Percentiles rank a stretch among this genome's conserved stretches.
Evolutionary conservation across 64 coral and sea anemone genomes (phyloP).

Genomic region (Actinia equina): DNA sequence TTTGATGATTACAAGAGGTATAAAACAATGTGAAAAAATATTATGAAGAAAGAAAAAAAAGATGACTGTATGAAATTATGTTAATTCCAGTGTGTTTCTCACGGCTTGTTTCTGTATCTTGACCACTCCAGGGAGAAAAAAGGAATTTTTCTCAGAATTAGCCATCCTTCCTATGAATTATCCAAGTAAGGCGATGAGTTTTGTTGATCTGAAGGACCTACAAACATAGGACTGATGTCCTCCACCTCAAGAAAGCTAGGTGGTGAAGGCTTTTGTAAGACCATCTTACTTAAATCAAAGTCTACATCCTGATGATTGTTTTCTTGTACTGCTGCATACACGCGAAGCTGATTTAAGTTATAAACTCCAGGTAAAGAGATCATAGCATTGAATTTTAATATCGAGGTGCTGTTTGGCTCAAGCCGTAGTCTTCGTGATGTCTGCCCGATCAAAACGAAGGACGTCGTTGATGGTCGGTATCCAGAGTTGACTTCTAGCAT

Average conservation of each 20-base stretch:
- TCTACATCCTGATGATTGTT: slow-evolving; percentile 12
- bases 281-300: slow-evolving; percentile 26
- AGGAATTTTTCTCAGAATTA: not conserved
- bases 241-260: slow-evolving; percentile 51
- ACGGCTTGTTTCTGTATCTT: not conserved
- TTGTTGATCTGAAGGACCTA: not conserved
- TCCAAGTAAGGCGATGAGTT: not conserved
- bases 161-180: not conserved
- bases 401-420: slow-evolving; percentile 21
- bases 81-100: not conserved
- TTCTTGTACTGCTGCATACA: slow-evolving; percentile 45
- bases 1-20: not conserved
- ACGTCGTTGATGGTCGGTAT: not conserved
- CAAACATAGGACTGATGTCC: not conserved
- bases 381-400: slow-evolving; percentile 42
- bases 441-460: slow-evolving; percentile 61
- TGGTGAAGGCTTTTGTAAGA: slow-evolving; percentile 60
- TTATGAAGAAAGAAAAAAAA: too few species aligned
- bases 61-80: not conserved
- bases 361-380: slow-evolving; percentile 65
- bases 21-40: not conserved
- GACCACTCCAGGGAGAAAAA: not conserved
- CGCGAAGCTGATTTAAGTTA: slow-evolving; percentile 61
- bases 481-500: slow-evolving; percentile 15
- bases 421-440: slow-evolving; percentile 45